Evolutionary conservation across 2,797 vertebrate species (phyloP), one percentile per base, ranked within the genome.

Genomic region (Delichon dasypus): DNA sequence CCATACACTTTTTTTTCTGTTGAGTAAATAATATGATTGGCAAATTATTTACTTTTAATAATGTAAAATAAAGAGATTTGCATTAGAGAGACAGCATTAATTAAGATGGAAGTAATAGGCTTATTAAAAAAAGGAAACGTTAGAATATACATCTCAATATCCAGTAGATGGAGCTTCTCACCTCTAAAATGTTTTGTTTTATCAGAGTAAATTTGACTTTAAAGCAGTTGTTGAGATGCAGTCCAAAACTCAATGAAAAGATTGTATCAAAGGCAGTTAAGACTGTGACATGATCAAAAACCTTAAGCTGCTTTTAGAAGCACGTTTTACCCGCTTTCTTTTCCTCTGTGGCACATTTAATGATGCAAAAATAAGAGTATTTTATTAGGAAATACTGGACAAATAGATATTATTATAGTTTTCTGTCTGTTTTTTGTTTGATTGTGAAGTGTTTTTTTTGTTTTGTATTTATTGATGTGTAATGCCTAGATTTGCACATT

Each of bases 151-250:
- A 67, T 51, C 54, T 72, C 16, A 79, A 81, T 81, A 82, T 81
- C 98, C 98, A 98, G 97, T 91, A 98, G 98, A 95, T 97, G 98
- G 98, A 96, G 58, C 78, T 85, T 91, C 40, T 93, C 53, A 53
- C 86, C 94, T 96, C 93, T 97, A 64, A 95, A 97, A 98, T 90
- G 57, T 29, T 92, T 70, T 4, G 1, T 13, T 30, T 61, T 47
- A n/a, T 23, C 14, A 32, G 16, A 45, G 9, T 54, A 54, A 67
- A 55, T 62, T 66, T 57, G 26, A 72, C 22, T 47, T 61, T 79
- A 81, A 93, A 26, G 42, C 8, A 2, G 15, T 25, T 85, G n/a
- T 55, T 81, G 82, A 78, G 48, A 71, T 73, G 25, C 6, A 19
- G 51, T 60, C n/a, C 58, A 40, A 65, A 45, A 51, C 40, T 58